Evolutionary conservation across 2,888 invertebrate genomes (phyloP).

Genomic region (Noctua pronuba): DNA sequence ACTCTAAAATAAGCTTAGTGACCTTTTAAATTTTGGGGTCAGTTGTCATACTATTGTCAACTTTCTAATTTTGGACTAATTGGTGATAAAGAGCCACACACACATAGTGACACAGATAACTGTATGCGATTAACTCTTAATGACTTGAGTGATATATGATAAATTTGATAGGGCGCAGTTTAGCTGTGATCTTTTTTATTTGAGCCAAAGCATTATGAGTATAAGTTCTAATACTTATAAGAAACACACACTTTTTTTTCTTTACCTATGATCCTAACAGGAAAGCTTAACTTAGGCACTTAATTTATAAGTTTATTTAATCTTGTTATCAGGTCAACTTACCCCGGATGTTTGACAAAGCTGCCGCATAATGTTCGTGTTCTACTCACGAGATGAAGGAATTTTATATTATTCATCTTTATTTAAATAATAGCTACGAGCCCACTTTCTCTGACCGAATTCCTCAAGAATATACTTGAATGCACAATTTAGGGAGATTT

Average conservation of each 20-base stretch:
- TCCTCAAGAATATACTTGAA: constrained; percentile 34
- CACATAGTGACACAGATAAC: not conserved
- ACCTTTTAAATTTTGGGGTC: constrained; percentile 22
- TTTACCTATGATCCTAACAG: constrained; percentile 5
- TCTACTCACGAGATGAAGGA: constrained; percentile 69
- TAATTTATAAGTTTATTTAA: too few relatives aligned
- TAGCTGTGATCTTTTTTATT: not conserved
- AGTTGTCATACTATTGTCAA: not conserved
- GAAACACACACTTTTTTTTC: not conserved
- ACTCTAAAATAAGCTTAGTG: constrained; percentile 38
- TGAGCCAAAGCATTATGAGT: not conserved
- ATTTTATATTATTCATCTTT: constrained; percentile 75
- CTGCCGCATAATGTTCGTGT: constrained; percentile 63
- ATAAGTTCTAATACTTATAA: not conserved
- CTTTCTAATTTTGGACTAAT: constrained; percentile 29
- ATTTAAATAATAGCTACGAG: constrained; percentile 53
- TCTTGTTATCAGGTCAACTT: constrained; percentile 40
- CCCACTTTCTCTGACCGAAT: constrained; percentile 78
- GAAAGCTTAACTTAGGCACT: not conserved
- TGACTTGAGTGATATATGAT: constrained; percentile 3
- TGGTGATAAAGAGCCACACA: constrained; percentile 5
- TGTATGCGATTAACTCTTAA: not conserved
- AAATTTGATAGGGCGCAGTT: not conserved
- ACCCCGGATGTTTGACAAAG: constrained; percentile 68
- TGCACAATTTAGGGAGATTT: not conserved